Evolutionary conservation across 2,888 invertebrate species (phyloP), one percentile per base, ranked within the genome.

Genomic region (Eupithecia vulgata): DNA sequence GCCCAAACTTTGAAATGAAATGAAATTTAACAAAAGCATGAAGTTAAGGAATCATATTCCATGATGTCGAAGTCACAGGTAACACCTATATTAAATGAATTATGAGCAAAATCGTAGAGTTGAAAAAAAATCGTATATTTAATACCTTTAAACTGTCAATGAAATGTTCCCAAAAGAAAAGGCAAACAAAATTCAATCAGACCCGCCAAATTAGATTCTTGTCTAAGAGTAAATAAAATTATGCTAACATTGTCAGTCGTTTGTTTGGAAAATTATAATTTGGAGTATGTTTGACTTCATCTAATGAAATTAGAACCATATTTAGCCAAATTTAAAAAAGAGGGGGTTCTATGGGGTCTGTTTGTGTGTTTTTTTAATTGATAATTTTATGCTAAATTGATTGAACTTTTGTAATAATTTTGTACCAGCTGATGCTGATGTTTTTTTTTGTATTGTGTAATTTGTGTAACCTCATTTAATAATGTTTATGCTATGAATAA

Each of bases 101-200:
- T 17, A 2, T 34, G 7, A 61, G 34, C 61, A 2, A 34, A 34
- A 17, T 15, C 4, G 8, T 61, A 34, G 30, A 61, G 25, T 34
- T 34, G 2, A 3, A 17, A 30, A 25, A 6, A 52, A n/a, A 21
- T 52, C 4, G 10, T 8, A 48, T n/a, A 48, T 48, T 48, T 48
- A 21, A 48, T 52, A 13, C 30, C 6, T 57, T 57, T 57, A 25
- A 25, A 57, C 21, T 13, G 57, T 57, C 57, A 57, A 57, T 25
- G 57, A 25, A 61, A 61, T 34, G 17, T 8, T 17, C 61, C 17
- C 61, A 17, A 61, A 61, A 61, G 61, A 61, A 61, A 61, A 61
- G 61, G 17, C 61, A 61, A 61, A 61, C 61, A 61, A 68, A 71
- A 71, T 64, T 62, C 52, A 73, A 73, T 73, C 64, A 67, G 52